Percentiles rank a stretch among this genome's conserved stretches.
These are phyloP conservation scores for Melieria picta DNA, from an alignment of 2,888 invertebrate species.

Conservation along the genomic window DNA sequence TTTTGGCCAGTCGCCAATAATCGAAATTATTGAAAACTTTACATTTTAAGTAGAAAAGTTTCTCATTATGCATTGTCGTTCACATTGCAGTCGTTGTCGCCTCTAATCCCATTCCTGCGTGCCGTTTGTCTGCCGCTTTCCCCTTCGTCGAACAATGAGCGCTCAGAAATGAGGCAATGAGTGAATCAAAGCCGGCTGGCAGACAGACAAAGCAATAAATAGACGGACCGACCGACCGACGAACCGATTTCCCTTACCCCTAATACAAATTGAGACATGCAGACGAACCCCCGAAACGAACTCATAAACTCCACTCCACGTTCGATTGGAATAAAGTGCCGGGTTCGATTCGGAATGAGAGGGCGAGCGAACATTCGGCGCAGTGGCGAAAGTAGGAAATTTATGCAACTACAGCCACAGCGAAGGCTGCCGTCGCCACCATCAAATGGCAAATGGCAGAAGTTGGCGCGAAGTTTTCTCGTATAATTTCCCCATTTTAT, in stretches of 20 bases:
- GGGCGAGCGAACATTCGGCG: too few species aligned
- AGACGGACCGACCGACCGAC: slow-evolving; percentile 39
- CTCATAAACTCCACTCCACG: slow-evolving; percentile 24
- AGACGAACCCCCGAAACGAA: slow-evolving; percentile 21
- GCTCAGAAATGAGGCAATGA: slow-evolving; percentile 1
- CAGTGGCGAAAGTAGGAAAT: too few species aligned
- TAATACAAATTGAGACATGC: slow-evolving; percentile 25
- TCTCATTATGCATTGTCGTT: slow-evolving; percentile 35
- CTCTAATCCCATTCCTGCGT: slow-evolving; percentile 18
- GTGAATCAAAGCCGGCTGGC: neutral
- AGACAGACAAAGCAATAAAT: slow-evolving; percentile 45
- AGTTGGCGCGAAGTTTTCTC: too few species aligned
- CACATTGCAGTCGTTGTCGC: slow-evolving; percentile 23
- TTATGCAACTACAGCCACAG: too few species aligned
- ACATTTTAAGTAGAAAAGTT: slow-evolving; percentile 58
- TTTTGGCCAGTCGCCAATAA: slow-evolving; percentile 62
- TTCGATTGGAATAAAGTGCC: too few species aligned
- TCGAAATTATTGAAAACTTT: slow-evolving; percentile 63
- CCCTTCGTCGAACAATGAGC: slow-evolving; percentile 12
- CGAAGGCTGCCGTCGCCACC: too few species aligned
- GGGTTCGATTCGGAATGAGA: too few species aligned
- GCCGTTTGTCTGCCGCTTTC: neutral
- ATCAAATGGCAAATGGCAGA: too few species aligned
- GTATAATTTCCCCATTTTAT: too few species aligned
- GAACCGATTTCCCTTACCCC: slow-evolving; percentile 3